phyloP scores from a whole-genome alignment of 1,140 invertebrate species.

The Brachionus paranguensis region DNA sequence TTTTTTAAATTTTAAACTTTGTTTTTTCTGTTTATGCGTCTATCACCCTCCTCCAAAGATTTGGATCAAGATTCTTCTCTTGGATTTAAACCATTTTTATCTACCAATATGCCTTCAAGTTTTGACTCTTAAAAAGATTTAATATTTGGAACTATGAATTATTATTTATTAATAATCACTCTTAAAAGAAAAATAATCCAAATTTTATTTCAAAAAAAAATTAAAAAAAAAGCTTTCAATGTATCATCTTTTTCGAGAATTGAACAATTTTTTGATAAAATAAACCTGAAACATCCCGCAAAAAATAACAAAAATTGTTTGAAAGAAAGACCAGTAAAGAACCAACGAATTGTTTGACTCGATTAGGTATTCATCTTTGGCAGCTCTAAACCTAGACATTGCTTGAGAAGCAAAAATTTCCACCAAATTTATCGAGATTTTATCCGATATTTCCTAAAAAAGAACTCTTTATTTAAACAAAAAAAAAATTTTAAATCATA shows the following conservation, averaged over 20 bases:
- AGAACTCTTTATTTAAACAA: background rate
- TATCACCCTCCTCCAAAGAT: too few relatives aligned
- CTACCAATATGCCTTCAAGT: too few relatives aligned
- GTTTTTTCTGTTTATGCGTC: too few relatives aligned
- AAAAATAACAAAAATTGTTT: slow-evolving; percentile 10
- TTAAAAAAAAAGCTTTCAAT: background rate
- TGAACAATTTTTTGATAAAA: slow-evolving; percentile 34
- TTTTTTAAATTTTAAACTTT: too few relatives aligned
- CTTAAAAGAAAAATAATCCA: background rate
- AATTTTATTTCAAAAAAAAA: background rate
- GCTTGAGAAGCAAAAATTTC: slow-evolving; percentile 35
- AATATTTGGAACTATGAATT: too few relatives aligned
- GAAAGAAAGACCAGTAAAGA: slow-evolving; percentile 35
- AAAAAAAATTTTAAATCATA: background rate
- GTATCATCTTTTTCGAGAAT: background rate
- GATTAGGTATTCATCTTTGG: slow-evolving; percentile 21
- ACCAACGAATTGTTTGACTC: slow-evolving; percentile 24
- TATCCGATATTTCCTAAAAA: background rate
- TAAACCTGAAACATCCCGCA: slow-evolving; percentile 29
- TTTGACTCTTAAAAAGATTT: too few relatives aligned
- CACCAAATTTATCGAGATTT: slow-evolving; percentile 1
- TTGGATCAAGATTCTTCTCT: too few relatives aligned
- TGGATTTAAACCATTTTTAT: too few relatives aligned
- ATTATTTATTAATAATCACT: too few relatives aligned
- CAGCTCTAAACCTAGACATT: slow-evolving; percentile 13